Base-by-base conservation (phyloP, 64 coral and sea anemone genomes). In the Porites lutea region DNA sequence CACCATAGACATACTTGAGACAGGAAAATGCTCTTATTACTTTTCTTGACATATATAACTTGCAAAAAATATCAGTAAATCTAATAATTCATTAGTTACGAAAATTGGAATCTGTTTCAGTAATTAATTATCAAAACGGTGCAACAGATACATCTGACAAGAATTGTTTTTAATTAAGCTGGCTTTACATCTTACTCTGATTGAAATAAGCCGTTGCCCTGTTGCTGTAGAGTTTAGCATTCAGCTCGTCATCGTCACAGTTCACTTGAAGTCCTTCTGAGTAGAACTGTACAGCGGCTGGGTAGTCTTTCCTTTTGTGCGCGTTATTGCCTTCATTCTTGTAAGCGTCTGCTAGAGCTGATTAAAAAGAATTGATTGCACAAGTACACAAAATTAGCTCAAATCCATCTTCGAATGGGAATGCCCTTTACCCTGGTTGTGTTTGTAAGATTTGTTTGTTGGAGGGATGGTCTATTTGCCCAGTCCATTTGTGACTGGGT, bases 321-420 rank as follows among this genome's bases (percentile, higher is more conserved):
- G 89, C 90, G 79, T 90, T 43, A 47, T 98, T 98, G 2, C 96
- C 96, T 72, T 98, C 96, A 2, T 98, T 90, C 86, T 98, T 98
- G 23, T 87, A 95, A 37, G 82, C 86, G 51, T 88, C 79, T 59
- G 96, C 93, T 75, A 77, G 92, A 7, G 93, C 96, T 98, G 59
- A 16, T 43, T 49, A 59, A 90, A 72, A 21, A 6, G 4, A 63
- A 62, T 75, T 50, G 66, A 4, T 20, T 87, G 12, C 18, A 37
- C 46, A 11, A 11, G 46, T 2, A 74, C 7, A 74, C 13, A 13
- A 59, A 13, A 13, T 9, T 59, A 59, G 7, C 58, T 59, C 27
- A 37, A 37, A 37, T 37, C 27, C 27, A 37, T 37, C 27, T 37
- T 37, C 27, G 1, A 37, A 37, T 37, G 27, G 27, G 27, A 37